A percentile compares a stretch with the other conserved stretches of the same genome.
Conservation (phyloP, 37 sponge, comb jelly and placozoan species). For the Halisarca cf. caerulea region DNA sequence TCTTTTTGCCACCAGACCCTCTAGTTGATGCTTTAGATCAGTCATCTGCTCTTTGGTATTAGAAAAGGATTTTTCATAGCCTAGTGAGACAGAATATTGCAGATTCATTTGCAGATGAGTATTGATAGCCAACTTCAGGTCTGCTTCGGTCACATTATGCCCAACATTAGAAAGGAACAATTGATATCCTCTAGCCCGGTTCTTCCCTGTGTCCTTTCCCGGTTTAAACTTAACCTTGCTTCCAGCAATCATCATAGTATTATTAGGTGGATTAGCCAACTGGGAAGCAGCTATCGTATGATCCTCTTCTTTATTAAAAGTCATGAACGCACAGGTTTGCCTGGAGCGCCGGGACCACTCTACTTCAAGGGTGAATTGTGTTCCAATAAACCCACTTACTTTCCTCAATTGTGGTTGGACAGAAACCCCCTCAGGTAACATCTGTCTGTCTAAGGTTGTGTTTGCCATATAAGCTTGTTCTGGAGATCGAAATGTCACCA, state of each 20-base stretch:
- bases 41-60: conserved; percentile 24
- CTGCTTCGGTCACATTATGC: conserved; percentile 28
- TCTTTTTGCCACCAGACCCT: background rate
- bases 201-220: conserved; percentile 24
- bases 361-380: conserved; percentile 35
- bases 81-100: background rate
- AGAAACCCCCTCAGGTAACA: background rate
- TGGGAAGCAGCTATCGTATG: background rate
- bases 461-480: conserved; percentile 28
- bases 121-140: conserved; percentile 9
- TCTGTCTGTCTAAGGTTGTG: background rate
- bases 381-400: background rate
- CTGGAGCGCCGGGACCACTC: conserved; percentile 58
- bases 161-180: conserved; percentile 34
- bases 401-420: background rate
- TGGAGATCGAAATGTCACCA: conserved; percentile 45
- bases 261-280: background rate
- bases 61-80: conserved; percentile 32
- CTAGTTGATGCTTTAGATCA: background rate
- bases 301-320: conserved; percentile 12
- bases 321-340: conserved; percentile 31
- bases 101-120: background rate
- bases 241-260: background rate
- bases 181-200: too few species aligned
- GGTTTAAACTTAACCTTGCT: conserved; percentile 9